These are phyloP conservation scores for Panzeria rudis DNA, from an alignment of 2,888 invertebrate genomes.

Conservation along the genomic window DNA sequence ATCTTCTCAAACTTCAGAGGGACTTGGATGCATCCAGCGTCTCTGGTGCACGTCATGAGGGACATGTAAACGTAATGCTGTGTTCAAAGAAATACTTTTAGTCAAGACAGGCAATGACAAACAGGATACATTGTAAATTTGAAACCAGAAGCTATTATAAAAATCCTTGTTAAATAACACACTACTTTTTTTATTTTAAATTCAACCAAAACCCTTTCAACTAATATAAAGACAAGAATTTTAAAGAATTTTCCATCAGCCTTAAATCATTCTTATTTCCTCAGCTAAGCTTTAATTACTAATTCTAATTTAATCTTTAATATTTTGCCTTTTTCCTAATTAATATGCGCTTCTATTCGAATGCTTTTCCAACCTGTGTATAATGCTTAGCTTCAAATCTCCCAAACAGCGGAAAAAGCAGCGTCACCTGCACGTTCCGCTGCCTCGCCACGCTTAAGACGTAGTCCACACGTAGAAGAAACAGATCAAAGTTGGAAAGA, in stretches of 20 bases:
- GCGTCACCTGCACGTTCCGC: slow-evolving; percentile 69
- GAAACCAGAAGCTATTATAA: neutral
- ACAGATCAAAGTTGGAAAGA: slow-evolving; percentile 79
- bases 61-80: no score
- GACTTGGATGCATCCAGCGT: no score
- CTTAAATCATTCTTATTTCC: slow-evolving; percentile 8
- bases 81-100: no score
- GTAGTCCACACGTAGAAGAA: slow-evolving; percentile 82
- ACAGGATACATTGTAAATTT: no score
- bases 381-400: slow-evolving; percentile 79
- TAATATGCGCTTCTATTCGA: neutral
- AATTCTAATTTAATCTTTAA: neutral
- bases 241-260: neutral
- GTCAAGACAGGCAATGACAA: no score
- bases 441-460: slow-evolving; percentile 78
- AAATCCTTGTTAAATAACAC: neutral
- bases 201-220: neutral
- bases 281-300: neutral
- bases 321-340: slow-evolving; percentile 3
- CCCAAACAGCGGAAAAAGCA: slow-evolving; percentile 76
- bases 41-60: no score
- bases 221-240: neutral
- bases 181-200: neutral
- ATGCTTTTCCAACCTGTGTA: slow-evolving; percentile 27
- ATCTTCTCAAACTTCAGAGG: no score